phyloP scores from a whole-genome alignment of 1,140 invertebrate genomes.

The Sminthurinus signatus region DNA sequence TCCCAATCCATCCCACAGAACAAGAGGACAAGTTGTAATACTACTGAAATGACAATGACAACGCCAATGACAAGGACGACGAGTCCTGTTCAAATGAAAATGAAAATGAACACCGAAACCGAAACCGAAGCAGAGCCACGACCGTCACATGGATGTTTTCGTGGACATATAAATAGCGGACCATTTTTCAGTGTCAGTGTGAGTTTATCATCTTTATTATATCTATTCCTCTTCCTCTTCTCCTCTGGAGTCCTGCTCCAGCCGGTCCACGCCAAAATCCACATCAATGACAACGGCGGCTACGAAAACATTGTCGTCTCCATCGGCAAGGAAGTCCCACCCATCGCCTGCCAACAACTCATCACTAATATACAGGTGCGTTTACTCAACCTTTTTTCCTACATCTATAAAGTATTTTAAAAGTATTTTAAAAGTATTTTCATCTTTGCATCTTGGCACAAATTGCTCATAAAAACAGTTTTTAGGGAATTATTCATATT shows the following conservation, averaged over 20 bases:
- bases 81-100: no score
- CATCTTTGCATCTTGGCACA: not conserved
- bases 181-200: constrained; percentile 13
- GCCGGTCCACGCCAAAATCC: constrained; percentile 23
- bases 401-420: not conserved
- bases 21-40: no score
- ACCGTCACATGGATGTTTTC: no score
- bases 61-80: no score
- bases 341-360: constrained; percentile 41
- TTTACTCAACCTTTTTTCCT: not conserved
- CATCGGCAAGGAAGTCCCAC: constrained; percentile 38
- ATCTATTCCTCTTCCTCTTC: constrained; percentile 5
- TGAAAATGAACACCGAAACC: no score
- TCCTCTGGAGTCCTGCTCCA: not conserved
- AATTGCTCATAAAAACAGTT: not conserved
- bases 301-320: constrained; percentile 39
- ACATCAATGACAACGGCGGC: constrained; percentile 37
- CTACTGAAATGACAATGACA: not conserved
- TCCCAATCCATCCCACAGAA: no score
- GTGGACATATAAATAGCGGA: no score
- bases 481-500: not conserved
- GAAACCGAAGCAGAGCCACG: no score
- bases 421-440: not conserved
- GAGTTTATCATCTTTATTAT: constrained; percentile 13
- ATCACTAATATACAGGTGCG: constrained; percentile 41